Evolutionary conservation across 2,113 vertebrate genomes (phyloP).

Genomic region (Bombycilla garrulus): DNA sequence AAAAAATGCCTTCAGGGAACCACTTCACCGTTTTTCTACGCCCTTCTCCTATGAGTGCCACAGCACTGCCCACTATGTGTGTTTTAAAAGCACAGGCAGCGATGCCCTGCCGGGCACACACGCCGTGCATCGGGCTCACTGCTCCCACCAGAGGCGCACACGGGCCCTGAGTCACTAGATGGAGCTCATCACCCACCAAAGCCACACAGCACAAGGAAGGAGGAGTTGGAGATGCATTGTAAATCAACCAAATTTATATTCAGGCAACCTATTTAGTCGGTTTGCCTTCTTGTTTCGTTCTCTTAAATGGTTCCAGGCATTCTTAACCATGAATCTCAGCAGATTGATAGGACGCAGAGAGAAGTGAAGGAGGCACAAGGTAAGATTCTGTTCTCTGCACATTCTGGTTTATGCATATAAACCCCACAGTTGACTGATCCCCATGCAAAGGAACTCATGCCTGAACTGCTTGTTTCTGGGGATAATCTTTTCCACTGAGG

Average conservation of each 20-base stretch:
- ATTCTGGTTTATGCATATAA: background rate
- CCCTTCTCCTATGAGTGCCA: background rate
- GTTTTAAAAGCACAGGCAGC: background rate
- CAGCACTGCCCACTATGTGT: background rate
- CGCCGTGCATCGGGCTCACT: accelerated
- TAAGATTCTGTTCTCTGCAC: background rate
- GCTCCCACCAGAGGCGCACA: accelerated
- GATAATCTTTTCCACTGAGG: background rate
- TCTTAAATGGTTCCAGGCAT: background rate
- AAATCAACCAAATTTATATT: background rate
- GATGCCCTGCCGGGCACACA: background rate
- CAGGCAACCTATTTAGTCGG: background rate
- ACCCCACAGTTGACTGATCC: background rate
- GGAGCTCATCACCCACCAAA: conserved; percentile 33
- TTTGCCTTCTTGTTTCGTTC: background rate
- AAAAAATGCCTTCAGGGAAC: background rate
- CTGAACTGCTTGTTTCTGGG: background rate
- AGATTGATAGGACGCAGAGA: background rate
- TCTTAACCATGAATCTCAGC: background rate
- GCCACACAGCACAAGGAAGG: background rate
- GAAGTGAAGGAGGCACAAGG: background rate
- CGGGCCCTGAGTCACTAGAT: background rate
- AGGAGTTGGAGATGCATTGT: background rate
- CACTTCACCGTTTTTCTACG: background rate
- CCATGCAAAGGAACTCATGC: background rate